Evolutionary conservation across 2,888 invertebrate species (phyloP).

Genomic region (Lepeophtheirus nordmannii): DNA sequence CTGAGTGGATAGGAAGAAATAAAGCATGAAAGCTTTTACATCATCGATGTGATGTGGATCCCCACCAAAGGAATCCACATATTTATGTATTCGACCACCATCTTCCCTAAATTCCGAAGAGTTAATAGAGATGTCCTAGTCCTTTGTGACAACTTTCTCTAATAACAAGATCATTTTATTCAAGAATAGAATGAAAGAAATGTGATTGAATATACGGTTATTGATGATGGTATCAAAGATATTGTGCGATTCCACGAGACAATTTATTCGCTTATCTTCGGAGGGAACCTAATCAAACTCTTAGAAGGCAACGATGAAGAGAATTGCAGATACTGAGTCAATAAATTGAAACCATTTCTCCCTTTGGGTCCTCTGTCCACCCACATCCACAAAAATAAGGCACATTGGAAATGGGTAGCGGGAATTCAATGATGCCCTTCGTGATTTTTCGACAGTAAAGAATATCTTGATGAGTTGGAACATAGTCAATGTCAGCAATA

Average conservation of each 20-base stretch:
- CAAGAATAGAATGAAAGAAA: no score
- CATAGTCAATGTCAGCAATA: conserved; percentile 46
- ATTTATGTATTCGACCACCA: conserved; percentile 4
- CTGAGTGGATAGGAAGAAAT: conserved; percentile 52
- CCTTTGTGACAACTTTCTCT: conserved; percentile 44
- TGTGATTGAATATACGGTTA: conserved; percentile 30
- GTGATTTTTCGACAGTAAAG: conserved; percentile 93
- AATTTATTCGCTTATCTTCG: no score
- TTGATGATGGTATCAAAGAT: no score
- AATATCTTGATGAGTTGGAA: conserved; percentile 84
- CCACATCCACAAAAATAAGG: conserved; percentile 66
- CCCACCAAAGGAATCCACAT: conserved; percentile 30
- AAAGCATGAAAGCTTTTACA: conserved; percentile 77
- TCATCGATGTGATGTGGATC: conserved; percentile 47
- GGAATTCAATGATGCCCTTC: conserved; percentile 89
- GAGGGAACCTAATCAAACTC: no score
- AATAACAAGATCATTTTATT: no score
- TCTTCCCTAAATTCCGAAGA: conserved; percentile 40
- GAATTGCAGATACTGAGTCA: conserved; percentile 38
- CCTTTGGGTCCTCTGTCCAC: conserved; percentile 90
- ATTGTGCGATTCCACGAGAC: no score
- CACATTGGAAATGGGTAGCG: conserved; percentile 65
- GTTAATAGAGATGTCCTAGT: conserved; percentile 43
- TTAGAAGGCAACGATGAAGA: conserved; percentile 62
- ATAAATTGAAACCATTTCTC: conserved; percentile 99